A percentile compares a stretch with the other conserved stretches of the same genome.
These are phyloP conservation scores for Heliconius erato DNA, from an alignment of 2,888 invertebrate genomes.

Conservation along the genomic window DNA sequence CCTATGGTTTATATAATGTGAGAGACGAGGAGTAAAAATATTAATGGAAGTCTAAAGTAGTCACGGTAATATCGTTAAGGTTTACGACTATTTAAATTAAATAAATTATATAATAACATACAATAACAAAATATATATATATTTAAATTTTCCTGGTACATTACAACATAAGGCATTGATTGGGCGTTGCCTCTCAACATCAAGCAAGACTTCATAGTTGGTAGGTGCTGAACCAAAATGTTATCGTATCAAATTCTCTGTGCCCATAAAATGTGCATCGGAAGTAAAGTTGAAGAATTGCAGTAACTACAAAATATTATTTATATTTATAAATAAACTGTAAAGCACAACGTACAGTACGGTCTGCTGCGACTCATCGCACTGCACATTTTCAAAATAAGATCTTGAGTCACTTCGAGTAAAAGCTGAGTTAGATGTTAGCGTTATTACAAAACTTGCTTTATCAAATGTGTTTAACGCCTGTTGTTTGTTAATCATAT, in stretches of 20 bases:
- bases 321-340: constrained; percentile 11
- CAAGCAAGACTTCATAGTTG: too few relatives aligned
- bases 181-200: too few relatives aligned
- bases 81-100: constrained; percentile 23
- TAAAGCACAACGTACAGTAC: constrained; percentile 17
- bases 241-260: background rate
- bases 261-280: background rate
- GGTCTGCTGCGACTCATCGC: constrained; percentile 32
- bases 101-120: constrained; percentile 7
- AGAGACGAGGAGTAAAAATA: constrained; percentile 21
- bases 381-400: constrained; percentile 40
- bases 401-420: constrained; percentile 45
- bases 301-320: background rate
- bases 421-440: constrained; percentile 24
- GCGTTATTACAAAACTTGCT: constrained; percentile 27
- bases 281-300: background rate
- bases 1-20: constrained; percentile 41
- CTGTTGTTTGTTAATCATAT: constrained; percentile 15
- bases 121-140: background rate
- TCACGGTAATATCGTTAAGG: background rate
- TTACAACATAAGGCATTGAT: background rate
- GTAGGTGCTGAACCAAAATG: background rate
- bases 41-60: constrained; percentile 33
- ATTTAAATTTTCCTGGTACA: background rate
- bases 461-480: constrained; percentile 17